Percentiles rank a stretch among this genome's conserved stretches.
Conservation (phyloP, 1,140 invertebrate genomes). For the Proales similis region DNA sequence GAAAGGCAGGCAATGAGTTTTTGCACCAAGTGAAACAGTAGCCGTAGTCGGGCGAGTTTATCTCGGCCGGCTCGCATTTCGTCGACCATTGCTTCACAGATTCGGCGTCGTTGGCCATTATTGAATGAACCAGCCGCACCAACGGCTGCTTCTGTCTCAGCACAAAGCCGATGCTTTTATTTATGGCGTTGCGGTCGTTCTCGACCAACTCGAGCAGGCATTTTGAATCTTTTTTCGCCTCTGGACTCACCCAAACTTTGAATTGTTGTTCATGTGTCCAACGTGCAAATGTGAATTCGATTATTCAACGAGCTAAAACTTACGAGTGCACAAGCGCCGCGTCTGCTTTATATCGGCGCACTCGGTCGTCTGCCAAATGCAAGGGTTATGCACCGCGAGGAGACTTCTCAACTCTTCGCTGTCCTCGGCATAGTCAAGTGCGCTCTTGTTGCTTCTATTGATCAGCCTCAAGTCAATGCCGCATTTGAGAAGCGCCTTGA, state of each 20-base stretch:
- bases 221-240: neutral
- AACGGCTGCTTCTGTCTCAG: neutral
- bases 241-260: neutral
- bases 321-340: conserved; percentile 18
- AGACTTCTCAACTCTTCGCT: conserved; percentile 10
- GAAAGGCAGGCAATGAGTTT: neutral
- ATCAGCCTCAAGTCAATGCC: conserved; percentile 1
- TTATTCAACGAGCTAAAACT: neutral
- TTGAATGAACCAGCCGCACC: conserved; percentile 24
- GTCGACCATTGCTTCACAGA: neutral
- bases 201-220: neutral
- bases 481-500: conserved; percentile 9
- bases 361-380: conserved; percentile 17
- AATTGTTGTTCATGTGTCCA: neutral
- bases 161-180: neutral
- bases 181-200: neutral
- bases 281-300: neutral
- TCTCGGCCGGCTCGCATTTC: neutral
- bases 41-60: conserved; percentile 14
- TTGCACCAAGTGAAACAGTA: conserved; percentile 30
- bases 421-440: conserved; percentile 16
- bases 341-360: neutral
- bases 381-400: conserved; percentile 4
- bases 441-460: conserved; percentile 19
- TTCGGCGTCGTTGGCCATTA: conserved; percentile 3